Evolutionary conservation across 2,888 invertebrate species (phyloP), one percentile per base, ranked within the genome.

Genomic region (Drosophila testacea): DNA sequence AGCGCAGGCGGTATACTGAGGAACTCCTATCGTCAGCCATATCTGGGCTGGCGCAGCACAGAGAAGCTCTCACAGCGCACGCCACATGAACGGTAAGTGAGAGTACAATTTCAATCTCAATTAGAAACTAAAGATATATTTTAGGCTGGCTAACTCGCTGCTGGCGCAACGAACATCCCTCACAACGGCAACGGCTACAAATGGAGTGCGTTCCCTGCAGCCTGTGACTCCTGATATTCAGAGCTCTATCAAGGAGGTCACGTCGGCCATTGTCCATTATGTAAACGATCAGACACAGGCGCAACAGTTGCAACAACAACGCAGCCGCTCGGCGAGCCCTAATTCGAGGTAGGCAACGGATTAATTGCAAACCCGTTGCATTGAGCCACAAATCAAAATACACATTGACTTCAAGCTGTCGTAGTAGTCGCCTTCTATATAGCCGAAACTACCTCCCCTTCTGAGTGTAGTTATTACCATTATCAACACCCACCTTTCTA

Each of bases 241-340:
- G 91, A 95, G 96, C 74, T 97, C 97, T 65, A 97, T 97, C 91
- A 97, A 97, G 93, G 97, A 97, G 93, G 97, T 97, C 79, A 97
- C 97, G 75, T 97, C 97, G 82, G 97, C 97, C 51, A 97, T 98
- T 86, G 97, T 97, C 61, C 97, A 97, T 92, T 97, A 97, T 94
- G 97, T 97, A 71, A 95, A 95, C 74, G 95, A 95, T 95, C 84
- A 95, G 94, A 91, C 95, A 94, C 69, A 72, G 69, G 66, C 94
- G 93, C 59, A 95, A 94, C 73, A 76, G 48, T 63, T 71, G 51
- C 64, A 76, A 11, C 63, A 62, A 44, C 55, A 94, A 93, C 91
- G 92, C 92, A 90, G 92, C 72, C 87, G 92, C 77, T 93, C 92
- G 69, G 79, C 92, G 80, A 93, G 93, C 83, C 92, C 92, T 54